Evolutionary conservation across 2,888 invertebrate species (phyloP), one percentile per base, ranked within the genome.

Genomic region (Idaea biselata): DNA sequence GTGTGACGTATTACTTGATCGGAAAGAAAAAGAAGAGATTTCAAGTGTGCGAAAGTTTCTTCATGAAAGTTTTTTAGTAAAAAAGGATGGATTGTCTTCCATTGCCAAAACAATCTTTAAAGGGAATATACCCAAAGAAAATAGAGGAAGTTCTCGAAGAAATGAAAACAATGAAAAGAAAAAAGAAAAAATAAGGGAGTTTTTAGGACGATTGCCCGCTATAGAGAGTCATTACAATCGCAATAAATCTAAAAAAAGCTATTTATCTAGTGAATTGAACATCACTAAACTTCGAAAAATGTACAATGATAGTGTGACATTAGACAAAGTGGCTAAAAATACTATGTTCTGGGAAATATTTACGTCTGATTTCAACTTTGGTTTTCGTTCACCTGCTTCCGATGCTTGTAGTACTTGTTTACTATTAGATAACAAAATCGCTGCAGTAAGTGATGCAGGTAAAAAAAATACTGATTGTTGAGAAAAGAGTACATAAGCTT

Each of bases 191-290:
- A 60, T 76, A 16, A 61, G 69, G 58, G 18, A 72, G 17, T 76
- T 74, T 62, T 63, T 76, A 55, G 55, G 60, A 54, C 60, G 61
- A 53, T 63, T 75, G 60, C 70, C 65, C 58, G 75, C 76, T 32
- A 71, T 58, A 32, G 75, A 77, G 68, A 71, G 71, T 61, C 76
- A 78, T 60, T 76, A 76, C 61, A 73, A 73, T 55, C 68, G 77
- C 59, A 63, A 62, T 53, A 77, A 77, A 67, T 72, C 73, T 53
- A 65, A 65, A 68, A 69, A 70, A 65, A 70, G 73, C 58, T 75
- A 77, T 66, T 59, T 74, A 59, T 64, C 62, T 54, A 62, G 64
- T 63, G 69, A 71, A 7, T 64, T 78, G 55, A 74, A 65, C 64
- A 58, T 63, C 32, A 68, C 58, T 53, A 78, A 76, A 68, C 62